Percentiles rank a stretch among this genome's conserved stretches.
Conservation (phyloP, 2,797 vertebrate species). For the Fistularia tabacaria region DNA sequence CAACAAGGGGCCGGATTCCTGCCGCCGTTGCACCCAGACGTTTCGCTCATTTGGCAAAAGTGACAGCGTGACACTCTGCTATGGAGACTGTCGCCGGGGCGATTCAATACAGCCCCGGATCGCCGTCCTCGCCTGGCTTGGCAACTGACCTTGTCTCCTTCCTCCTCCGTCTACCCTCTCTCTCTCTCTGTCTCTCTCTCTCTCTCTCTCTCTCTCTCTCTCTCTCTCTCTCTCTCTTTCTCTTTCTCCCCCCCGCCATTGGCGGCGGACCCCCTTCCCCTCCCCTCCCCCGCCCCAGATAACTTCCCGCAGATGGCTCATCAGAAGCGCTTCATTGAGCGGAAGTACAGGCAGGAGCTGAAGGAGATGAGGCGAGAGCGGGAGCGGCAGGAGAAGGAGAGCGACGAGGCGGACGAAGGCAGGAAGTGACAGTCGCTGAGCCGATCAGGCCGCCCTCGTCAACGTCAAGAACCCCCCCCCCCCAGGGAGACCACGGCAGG, state of each 20-base stretch:
- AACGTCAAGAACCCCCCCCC: background rate
- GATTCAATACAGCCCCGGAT: conserved; percentile 20
- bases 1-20: conserved; percentile 17
- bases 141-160: conserved; percentile 44
- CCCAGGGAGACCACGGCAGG: conserved; percentile 6
- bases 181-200: conserved; percentile 21
- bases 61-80: conserved; percentile 30
- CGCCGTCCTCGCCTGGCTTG: conserved; percentile 25
- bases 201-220: conserved; percentile 36
- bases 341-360: conserved; percentile 98
- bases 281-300: conserved; percentile 76
- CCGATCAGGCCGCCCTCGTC: conserved; percentile 11
- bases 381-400: conserved; percentile 90
- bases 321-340: conserved; percentile 99
- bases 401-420: conserved; percentile 82
- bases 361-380: conserved; percentile 98
- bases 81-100: conserved; percentile 4
- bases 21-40: conserved; percentile 9
- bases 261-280: too few relatives aligned
- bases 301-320: conserved; percentile 99
- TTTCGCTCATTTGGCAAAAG: conserved; percentile 36
- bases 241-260: conserved; percentile 37
- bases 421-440: conserved; percentile 76
- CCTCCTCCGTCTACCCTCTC: background rate
- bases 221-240: conserved; percentile 35